Conservation (phyloP, 2,113 vertebrate species). For the Upupa epops region DNA sequence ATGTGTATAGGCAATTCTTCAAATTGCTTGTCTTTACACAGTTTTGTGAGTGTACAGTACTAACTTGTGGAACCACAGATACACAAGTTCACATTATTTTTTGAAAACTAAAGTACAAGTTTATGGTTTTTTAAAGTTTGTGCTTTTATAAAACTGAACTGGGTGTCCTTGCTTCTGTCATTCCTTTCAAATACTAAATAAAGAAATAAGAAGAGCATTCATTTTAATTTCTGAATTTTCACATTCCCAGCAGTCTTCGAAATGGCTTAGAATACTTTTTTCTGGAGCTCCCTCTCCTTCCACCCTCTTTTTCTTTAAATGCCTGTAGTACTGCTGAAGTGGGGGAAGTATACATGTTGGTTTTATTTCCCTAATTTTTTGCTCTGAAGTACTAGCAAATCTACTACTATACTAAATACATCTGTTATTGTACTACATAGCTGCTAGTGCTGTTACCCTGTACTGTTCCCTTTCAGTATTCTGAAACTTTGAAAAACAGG, state of each 20-base stretch:
- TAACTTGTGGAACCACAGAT: not conserved
- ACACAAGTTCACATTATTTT: not conserved
- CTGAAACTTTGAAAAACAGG: not conserved
- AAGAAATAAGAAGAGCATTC: not conserved
- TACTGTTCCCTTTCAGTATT: not conserved
- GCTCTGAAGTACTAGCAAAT: not conserved
- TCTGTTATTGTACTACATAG: not conserved
- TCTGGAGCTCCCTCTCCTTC: not conserved
- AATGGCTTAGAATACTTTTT: not conserved
- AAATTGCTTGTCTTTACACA: not conserved
- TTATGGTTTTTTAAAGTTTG: not conserved
- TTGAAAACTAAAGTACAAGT: not conserved
- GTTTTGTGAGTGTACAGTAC: not conserved
- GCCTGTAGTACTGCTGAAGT: too few relatives aligned
- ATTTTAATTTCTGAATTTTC: not conserved
- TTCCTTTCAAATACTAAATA: not conserved
- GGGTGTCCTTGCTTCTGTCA: not conserved
- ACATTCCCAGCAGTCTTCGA: not conserved
- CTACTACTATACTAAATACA: not conserved
- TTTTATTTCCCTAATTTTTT: too few relatives aligned
- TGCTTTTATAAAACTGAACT: not conserved
- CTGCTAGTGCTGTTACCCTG: rapidly evolving
- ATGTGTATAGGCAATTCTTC: not conserved
- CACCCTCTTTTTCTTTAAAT: not conserved
- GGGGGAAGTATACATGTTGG: too few relatives aligned